A percentile compares a stretch with the other conserved stretches of the same genome.
Evolutionary conservation across 2,888 invertebrate species (phyloP).

Genomic region (Lepetodrilus schrolli): DNA sequence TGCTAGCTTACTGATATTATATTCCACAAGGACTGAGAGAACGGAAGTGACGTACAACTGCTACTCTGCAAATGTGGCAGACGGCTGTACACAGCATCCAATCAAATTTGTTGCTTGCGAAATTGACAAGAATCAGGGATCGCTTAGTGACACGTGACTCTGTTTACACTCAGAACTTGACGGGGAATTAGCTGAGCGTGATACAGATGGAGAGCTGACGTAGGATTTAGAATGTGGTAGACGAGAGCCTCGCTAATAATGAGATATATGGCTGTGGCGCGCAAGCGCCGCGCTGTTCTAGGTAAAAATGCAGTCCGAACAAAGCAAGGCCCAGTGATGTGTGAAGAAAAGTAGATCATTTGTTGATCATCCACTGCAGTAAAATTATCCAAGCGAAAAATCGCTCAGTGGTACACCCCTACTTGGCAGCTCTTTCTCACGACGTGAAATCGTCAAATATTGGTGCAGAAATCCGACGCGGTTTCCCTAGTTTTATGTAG

Average conservation of each 20-base stretch:
- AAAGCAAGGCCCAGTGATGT: not conserved
- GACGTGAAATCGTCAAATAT: not conserved
- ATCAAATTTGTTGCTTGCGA: conserved; percentile 22
- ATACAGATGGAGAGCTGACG: not conserved
- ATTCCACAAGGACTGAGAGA: not conserved
- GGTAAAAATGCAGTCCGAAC: not conserved
- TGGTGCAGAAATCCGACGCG: not conserved
- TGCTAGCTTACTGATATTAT: conserved; percentile 8
- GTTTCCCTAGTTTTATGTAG: conserved; percentile 12
- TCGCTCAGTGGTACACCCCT: conserved; percentile 1
- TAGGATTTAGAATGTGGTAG: not conserved
- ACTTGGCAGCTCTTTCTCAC: not conserved
- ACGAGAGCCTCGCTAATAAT: conserved; percentile 6
- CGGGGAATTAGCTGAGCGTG: conserved; percentile 9
- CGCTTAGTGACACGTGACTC: conserved; percentile 6
- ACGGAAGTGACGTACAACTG: conserved; percentile 7
- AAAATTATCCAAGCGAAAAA: conserved; percentile 22
- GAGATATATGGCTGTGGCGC: conserved; percentile 6
- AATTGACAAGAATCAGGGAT: conserved; percentile 25
- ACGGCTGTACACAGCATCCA: not conserved
- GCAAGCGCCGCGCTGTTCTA: not conserved
- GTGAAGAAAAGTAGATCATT: not conserved
- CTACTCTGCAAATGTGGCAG: not conserved
- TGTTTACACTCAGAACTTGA: conserved; percentile 14
- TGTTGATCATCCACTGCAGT: conserved; percentile 1